A percentile compares a stretch with the other conserved stretches of the same genome.
phyloP scores from a whole-genome alignment of 35 echinoderm and acorn worm species.

The Stichopus chloronotus region DNA sequence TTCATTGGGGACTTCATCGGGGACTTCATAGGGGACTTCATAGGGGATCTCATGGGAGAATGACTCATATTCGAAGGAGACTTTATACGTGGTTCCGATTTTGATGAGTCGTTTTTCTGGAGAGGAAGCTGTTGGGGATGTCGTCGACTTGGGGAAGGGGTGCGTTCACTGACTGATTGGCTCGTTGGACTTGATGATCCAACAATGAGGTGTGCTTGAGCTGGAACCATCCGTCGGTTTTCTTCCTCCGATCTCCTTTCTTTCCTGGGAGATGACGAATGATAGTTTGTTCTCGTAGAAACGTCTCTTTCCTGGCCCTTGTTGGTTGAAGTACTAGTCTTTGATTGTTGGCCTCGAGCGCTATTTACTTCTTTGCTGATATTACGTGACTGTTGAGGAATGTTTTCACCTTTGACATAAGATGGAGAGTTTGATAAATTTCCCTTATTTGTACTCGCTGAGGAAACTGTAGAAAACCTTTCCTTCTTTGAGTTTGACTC shows the following conservation, averaged over 20 bases:
- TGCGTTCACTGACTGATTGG: neutral
- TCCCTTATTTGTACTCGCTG: neutral
- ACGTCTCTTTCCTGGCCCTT: neutral
- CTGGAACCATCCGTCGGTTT: neutral
- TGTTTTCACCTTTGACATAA: neutral
- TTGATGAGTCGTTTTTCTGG: neutral
- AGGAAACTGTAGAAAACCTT: neutral
- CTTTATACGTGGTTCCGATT: neutral
- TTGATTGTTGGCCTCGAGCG: neutral
- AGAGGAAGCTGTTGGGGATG: constrained; percentile 16
- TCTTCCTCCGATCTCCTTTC: neutral
- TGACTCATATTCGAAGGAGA: neutral
- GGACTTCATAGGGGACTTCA: constrained; percentile 37
- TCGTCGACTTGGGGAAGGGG: neutral
- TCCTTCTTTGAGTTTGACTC: neutral
- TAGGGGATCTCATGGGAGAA: neutral
- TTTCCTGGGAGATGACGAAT: neutral
- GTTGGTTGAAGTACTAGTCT: neutral
- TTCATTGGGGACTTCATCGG: constrained; percentile 22
- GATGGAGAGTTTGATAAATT: neutral
- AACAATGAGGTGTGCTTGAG: neutral
- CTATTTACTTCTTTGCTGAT: neutral
- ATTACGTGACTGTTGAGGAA: neutral
- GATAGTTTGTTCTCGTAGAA: neutral
- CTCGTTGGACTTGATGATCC: neutral